phyloP scores from a whole-genome alignment of 2,888 invertebrate species.

The Callimorpha dominula region DNA sequence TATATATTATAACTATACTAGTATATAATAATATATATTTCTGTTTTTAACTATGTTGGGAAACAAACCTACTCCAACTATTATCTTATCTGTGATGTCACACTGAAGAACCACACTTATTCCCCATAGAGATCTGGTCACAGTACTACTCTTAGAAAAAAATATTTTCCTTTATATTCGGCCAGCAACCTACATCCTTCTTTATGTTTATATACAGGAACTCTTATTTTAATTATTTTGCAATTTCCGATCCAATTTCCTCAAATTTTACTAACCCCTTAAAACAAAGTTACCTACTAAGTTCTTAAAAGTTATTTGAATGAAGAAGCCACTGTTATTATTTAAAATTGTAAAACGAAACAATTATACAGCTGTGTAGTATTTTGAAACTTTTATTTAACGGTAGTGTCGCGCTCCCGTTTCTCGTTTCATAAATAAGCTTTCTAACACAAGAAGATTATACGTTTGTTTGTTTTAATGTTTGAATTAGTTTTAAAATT shows the following conservation, averaged over 20 bases:
- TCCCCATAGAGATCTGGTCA: too few relatives aligned
- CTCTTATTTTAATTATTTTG: not conserved
- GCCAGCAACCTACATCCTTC: not conserved
- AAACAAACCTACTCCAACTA: not conserved
- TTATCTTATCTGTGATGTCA: too few relatives aligned
- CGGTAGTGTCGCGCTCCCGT: too few relatives aligned
- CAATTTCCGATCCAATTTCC: constrained; percentile 13
- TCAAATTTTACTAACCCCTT: constrained; percentile 6
- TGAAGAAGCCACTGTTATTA: constrained; percentile 5
- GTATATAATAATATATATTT: not conserved
- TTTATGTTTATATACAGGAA: not conserved
- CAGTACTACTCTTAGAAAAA: too few relatives aligned
- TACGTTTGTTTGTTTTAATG: too few relatives aligned
- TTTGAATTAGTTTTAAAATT: too few relatives aligned
- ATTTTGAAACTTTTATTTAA: not conserved
- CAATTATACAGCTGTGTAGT: not conserved
- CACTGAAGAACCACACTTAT: too few relatives aligned
- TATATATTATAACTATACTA: too few relatives aligned
- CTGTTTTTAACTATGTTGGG: not conserved
- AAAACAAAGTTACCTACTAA: constrained; percentile 8
- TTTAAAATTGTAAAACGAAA: not conserved
- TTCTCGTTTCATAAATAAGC: too few relatives aligned
- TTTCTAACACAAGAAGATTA: too few relatives aligned
- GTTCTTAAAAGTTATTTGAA: constrained; percentile 12
- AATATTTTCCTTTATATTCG: not conserved